A percentile compares a stretch with the other conserved stretches of the same genome.
These are phyloP conservation scores for Melanchra persicariae DNA, from an alignment of 2,888 invertebrate genomes.

Conservation along the genomic window DNA sequence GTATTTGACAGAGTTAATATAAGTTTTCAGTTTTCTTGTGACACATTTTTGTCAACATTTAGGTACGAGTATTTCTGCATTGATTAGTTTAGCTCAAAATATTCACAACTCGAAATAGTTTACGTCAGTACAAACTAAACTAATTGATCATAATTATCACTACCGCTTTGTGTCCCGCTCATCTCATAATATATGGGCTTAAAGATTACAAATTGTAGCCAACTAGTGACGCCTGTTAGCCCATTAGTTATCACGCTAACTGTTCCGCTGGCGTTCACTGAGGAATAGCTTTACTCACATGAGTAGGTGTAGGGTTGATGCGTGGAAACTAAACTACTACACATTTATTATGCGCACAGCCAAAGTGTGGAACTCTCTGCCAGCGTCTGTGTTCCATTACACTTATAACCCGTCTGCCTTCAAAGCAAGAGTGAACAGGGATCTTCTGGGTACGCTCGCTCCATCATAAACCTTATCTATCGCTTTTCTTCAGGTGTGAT, in stretches of 20 bases:
- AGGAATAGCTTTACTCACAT: constrained; percentile 38
- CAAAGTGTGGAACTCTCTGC: too few species aligned
- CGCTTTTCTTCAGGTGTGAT: too few species aligned
- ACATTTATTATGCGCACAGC: too few species aligned
- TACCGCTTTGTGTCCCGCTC: constrained; percentile 27
- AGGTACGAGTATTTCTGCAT: background rate
- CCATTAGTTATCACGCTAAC: constrained; percentile 53
- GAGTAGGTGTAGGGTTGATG: constrained; percentile 23
- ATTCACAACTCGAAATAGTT: constrained; percentile 2
- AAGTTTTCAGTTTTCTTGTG: too few species aligned
- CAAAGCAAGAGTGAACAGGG: too few species aligned
- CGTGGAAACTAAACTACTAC: too few species aligned
- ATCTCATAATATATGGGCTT: constrained; percentile 55
- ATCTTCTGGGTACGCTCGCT: too few species aligned
- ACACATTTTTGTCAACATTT: too few species aligned
- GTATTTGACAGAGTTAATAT: too few species aligned
- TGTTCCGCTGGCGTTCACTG: constrained; percentile 29
- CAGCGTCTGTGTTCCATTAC: too few species aligned
- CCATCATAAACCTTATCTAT: too few species aligned
- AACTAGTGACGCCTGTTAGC: constrained; percentile 51
- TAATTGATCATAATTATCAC: constrained; percentile 27
- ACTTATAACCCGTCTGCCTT: too few species aligned
- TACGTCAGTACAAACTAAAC: background rate
- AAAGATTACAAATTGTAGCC: constrained; percentile 57
- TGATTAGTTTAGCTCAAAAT: background rate